These are phyloP conservation scores for Theristicus caerulescens DNA, from an alignment of 2,113 vertebrate species.

Conservation along the genomic window DNA sequence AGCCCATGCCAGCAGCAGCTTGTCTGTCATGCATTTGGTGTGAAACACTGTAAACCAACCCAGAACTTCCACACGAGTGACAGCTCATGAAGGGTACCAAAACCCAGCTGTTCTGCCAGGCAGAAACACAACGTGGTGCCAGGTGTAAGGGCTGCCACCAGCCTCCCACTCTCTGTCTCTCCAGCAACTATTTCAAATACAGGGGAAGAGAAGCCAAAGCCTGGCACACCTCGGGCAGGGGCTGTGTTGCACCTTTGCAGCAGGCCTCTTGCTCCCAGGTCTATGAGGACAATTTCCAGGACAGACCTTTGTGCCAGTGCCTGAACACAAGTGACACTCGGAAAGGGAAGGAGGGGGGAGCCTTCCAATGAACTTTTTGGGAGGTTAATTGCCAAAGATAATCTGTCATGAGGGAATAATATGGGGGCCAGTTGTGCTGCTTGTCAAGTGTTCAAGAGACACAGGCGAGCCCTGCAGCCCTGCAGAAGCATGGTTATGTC, in stretches of 20 bases:
- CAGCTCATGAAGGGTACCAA: background rate
- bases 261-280: background rate
- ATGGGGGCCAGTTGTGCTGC: background rate
- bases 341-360: background rate
- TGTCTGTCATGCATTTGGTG: background rate
- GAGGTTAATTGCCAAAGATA: background rate
- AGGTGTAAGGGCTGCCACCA: background rate
- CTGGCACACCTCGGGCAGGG: background rate
- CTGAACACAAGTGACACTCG: background rate
- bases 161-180: background rate
- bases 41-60: background rate
- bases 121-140: background rate
- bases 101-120: background rate
- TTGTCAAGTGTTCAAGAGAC: background rate
- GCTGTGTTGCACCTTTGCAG: background rate
- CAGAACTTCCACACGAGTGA: background rate
- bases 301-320: background rate
- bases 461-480: background rate
- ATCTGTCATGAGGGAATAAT: background rate
- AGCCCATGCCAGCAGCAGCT: background rate
- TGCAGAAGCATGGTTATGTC: background rate
- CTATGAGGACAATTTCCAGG: background rate
- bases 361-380: background rate
- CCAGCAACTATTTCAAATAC: background rate
- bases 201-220: background rate